phyloP scores from a whole-genome alignment of 2,888 invertebrate species.

The Tholera decimalis region DNA sequence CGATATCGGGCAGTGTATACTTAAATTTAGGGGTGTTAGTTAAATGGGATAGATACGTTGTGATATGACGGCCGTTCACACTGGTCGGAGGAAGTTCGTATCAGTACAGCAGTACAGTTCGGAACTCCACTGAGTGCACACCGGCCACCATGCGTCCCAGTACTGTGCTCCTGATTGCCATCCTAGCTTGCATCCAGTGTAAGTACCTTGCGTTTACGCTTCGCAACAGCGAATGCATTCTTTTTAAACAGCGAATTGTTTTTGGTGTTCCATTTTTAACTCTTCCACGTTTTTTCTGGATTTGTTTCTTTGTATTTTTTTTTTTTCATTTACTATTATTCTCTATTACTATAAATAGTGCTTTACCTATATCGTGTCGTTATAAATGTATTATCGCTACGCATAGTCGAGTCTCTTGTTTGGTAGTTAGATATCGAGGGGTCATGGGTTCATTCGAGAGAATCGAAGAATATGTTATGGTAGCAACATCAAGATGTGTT shows the following conservation, averaged over 20 bases:
- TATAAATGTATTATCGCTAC: constrained; percentile 46
- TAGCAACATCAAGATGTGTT: constrained; percentile 13
- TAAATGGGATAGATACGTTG: constrained; percentile 70
- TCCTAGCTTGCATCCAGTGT: constrained; percentile 71
- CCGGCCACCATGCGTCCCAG: constrained; percentile 57
- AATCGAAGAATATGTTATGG: constrained; percentile 35
- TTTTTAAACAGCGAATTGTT: constrained; percentile 49
- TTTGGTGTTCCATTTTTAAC: constrained; percentile 7
- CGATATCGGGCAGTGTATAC: constrained; percentile 60
- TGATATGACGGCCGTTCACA: constrained; percentile 84
- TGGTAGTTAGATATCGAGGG: constrained; percentile 58
- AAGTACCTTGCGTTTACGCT: constrained; percentile 62
- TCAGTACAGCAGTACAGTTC: constrained; percentile 71
- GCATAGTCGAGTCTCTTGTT: constrained; percentile 54
- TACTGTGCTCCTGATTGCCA: constrained; percentile 60
- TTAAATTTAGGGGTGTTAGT: constrained; percentile 73
- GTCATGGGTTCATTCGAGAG: constrained; percentile 63
- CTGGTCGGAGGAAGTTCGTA: constrained; percentile 76
- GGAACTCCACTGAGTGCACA: constrained; percentile 63
- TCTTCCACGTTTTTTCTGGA: background rate
- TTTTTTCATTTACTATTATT: background rate
- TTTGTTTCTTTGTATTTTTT: too few species aligned
- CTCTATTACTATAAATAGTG: background rate
- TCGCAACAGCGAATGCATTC: constrained; percentile 35
- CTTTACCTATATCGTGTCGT: constrained; percentile 16